These are phyloP conservation scores for Peromyscus attwateri DNA, from an alignment of 2,797 vertebrate genomes.

Conservation along the genomic window DNA sequence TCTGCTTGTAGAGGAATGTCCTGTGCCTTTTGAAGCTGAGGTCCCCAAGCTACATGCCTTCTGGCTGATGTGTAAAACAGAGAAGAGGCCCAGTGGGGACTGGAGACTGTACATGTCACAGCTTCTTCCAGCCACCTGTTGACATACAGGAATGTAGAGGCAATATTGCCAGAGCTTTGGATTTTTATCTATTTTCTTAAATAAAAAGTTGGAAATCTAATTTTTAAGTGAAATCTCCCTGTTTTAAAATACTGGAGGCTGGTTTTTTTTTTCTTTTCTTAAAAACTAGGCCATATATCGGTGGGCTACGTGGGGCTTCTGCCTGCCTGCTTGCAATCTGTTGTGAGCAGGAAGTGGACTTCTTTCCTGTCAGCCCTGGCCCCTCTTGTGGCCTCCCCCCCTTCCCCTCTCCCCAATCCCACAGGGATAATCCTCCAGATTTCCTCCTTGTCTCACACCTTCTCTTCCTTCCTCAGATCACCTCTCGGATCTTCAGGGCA, in stretches of 20 bases:
- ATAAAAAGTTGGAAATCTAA: constrained; percentile 58
- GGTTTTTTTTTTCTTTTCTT: neutral
- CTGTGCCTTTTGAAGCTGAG: neutral
- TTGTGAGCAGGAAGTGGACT: neutral
- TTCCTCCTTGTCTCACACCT: neutral
- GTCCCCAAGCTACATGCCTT: constrained; percentile 38
- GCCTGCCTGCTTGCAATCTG: neutral
- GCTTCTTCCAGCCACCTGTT: constrained; percentile 62
- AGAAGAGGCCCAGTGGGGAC: constrained; percentile 44
- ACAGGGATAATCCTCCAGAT: neutral
- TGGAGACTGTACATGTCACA: neutral
- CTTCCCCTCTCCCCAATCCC: neutral
- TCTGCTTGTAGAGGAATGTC: neutral
- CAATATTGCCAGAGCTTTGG: constrained; percentile 37
- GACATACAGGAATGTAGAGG: constrained; percentile 64
- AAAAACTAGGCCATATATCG: constrained; percentile 29
- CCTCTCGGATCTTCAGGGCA: constrained; percentile 95
- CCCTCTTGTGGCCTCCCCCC: neutral
- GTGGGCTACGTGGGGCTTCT: constrained; percentile 11
- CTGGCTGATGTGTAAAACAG: constrained; percentile 12
- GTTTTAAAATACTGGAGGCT: constrained; percentile 43
- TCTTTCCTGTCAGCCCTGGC: neutral
- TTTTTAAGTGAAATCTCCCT: constrained; percentile 42
- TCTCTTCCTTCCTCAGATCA: constrained; percentile 90
- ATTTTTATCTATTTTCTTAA: neutral